Percentiles rank a stretch among this genome's conserved stretches.
phyloP scores from a whole-genome alignment of 2,888 invertebrate species.

The Coremacera marginata region DNA sequence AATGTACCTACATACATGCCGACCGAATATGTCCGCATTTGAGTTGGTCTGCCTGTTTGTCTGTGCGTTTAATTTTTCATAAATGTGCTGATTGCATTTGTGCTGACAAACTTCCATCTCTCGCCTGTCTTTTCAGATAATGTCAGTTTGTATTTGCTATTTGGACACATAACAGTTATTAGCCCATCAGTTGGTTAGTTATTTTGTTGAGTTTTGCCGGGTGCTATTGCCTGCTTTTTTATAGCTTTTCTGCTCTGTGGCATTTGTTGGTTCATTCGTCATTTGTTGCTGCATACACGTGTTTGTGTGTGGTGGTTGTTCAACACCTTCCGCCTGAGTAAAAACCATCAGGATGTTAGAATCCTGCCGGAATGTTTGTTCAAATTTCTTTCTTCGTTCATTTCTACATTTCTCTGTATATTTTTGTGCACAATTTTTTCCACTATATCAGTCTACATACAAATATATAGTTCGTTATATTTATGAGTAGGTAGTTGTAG shows the following conservation, averaged over 20 bases:
- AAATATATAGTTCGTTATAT: not conserved
- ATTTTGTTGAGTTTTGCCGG: not conserved
- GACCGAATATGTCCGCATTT: not conserved
- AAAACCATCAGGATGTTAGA: too few relatives aligned
- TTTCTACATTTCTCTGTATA: not conserved
- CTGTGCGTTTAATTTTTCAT: constrained; percentile 52
- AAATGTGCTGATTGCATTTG: constrained; percentile 54
- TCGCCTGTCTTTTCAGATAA: not conserved
- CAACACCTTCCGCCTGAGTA: not conserved
- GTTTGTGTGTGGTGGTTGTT: not conserved
- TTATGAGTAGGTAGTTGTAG: not conserved
- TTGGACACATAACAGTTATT: constrained; percentile 8
- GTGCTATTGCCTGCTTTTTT: not conserved
- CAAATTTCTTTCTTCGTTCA: too few relatives aligned
- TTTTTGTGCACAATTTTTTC: not conserved
- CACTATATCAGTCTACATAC: not conserved
- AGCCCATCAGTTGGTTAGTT: not conserved
- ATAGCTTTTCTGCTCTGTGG: not conserved
- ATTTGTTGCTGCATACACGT: not conserved
- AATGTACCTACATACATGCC: not conserved
- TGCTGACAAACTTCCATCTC: constrained; percentile 31
- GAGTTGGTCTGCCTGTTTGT: constrained; percentile 3
- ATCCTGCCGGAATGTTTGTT: too few relatives aligned
- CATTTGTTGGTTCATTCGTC: not conserved
- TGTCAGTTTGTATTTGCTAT: constrained; percentile 22